A percentile compares a stretch with the other conserved stretches of the same genome.
These are phyloP conservation scores for Garra rufa DNA, from an alignment of 2,113 vertebrate species.

Conservation along the genomic window DNA sequence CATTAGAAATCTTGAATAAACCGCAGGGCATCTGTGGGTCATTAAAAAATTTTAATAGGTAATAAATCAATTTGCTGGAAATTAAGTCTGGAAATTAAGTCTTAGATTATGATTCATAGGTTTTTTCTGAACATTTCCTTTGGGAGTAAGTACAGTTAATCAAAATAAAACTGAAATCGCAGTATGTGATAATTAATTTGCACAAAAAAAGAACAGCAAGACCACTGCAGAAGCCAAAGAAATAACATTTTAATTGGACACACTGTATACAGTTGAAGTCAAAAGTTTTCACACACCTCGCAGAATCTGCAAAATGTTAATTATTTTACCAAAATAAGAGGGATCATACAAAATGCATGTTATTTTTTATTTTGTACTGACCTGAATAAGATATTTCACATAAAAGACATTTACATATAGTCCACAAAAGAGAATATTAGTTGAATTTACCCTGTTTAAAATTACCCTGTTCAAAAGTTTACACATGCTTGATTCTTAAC, in stretches of 20 bases:
- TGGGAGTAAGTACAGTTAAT: not conserved
- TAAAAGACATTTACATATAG: no score
- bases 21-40: conserved; percentile 1
- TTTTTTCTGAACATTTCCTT: not conserved
- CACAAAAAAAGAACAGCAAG: not conserved
- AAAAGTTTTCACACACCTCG: no score
- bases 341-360: no score
- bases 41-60: not conserved
- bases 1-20: conserved; percentile 1
- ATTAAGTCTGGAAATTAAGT: not conserved
- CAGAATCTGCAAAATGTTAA: no score
- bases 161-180: not conserved
- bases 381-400: no score
- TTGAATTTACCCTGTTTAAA: no score
- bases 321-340: no score
- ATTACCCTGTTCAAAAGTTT: no score
- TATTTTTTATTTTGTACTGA: no score
- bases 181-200: not conserved
- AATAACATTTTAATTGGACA: not conserved
- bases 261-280: no score
- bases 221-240: not conserved
- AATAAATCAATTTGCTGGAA: not conserved
- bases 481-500: no score
- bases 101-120: not conserved
- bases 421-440: no score